Base-by-base conservation (phyloP, 30 jellyfish, hydroid and myxozoan genomes). In the Hydractinia echinata region DNA sequence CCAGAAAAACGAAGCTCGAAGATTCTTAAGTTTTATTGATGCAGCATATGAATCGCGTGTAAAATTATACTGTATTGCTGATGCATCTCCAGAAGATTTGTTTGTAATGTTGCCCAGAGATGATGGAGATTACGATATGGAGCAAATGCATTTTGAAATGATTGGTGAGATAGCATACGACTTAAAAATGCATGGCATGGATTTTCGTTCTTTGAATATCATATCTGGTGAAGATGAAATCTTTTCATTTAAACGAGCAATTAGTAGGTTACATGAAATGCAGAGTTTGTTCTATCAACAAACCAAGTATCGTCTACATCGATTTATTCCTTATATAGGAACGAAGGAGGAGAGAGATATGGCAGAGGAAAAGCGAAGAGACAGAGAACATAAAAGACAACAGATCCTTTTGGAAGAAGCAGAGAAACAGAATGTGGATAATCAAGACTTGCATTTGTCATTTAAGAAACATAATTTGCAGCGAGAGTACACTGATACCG, bases 101-200 rank as follows among this genome's bases (percentile, higher is more conserved):
- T 89, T 89, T 67, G 56, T 84, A 15, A 16, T 89, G 91, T 81
- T 89, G 5, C 96, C 96, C 9, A 54, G 73, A 73, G 87, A 74
- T 55, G 58, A 48, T 71, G 91, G 67, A 16, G 83, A 83, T 44
- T 81, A 81, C 64, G 88, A 87, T 5, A 55, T 20, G 55, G 91
- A 83, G 54, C 96, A 87, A 67, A 89, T 89, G 96, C 90, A 85
- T 30, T 55, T 89, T 68, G 96, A 89, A 79, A 89, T 89, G 96
- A 84, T 89, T 19, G 96, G 91, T 62, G 96, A 89, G 61, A 84
- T 89, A 20, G 96, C 96, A n/a, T 84, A 89, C 60, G 96, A 89
- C 67, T 84, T 89, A n/a, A 87, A 89, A 8, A 39, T 89, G 51
- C 61, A 85, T 0, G 85, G 76, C 13, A 51, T 89, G 53, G 95